Evolutionary conservation across 2,113 vertebrate genomes (phyloP).

Genomic region (Conger conger): DNA sequence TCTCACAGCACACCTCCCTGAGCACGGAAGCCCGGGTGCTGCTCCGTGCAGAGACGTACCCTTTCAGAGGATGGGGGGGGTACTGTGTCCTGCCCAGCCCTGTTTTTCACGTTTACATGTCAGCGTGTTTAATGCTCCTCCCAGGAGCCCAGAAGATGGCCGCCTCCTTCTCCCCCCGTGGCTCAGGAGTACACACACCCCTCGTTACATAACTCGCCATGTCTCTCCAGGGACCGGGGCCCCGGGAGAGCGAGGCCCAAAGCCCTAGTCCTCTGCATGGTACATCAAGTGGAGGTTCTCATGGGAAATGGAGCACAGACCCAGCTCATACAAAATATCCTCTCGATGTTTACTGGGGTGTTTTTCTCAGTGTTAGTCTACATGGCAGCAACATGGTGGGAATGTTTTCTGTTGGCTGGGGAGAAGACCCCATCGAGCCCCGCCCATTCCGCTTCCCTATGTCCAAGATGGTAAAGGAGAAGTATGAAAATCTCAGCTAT

Average conservation of each 20-base stretch:
- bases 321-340: too few relatives aligned
- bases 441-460: neutral
- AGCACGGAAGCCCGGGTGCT: too few relatives aligned
- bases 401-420: too few relatives aligned
- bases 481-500: too few relatives aligned
- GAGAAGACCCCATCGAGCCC: conserved; percentile 22
- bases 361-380: too few relatives aligned
- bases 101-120: neutral
- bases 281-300: too few relatives aligned
- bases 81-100: neutral
- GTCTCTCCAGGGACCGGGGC: conserved; percentile 17
- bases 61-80: neutral
- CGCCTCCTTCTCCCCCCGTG: conserved; percentile 32
- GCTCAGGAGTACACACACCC: conserved; percentile 16
- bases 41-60: neutral
- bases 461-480: too few relatives aligned
- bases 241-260: neutral
- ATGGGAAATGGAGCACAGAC: neutral
- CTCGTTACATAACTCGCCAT: conserved; percentile 8
- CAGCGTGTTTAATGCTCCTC: neutral
- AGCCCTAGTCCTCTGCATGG: too few relatives aligned
- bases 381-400: too few relatives aligned
- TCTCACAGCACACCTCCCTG: neutral
- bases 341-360: too few relatives aligned
- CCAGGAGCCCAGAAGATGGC: neutral